A percentile compares a stretch with the other conserved stretches of the same genome.
Evolutionary conservation across 1,140 invertebrate genomes (phyloP).

Genomic region (Drosophila kohkoa): DNA sequence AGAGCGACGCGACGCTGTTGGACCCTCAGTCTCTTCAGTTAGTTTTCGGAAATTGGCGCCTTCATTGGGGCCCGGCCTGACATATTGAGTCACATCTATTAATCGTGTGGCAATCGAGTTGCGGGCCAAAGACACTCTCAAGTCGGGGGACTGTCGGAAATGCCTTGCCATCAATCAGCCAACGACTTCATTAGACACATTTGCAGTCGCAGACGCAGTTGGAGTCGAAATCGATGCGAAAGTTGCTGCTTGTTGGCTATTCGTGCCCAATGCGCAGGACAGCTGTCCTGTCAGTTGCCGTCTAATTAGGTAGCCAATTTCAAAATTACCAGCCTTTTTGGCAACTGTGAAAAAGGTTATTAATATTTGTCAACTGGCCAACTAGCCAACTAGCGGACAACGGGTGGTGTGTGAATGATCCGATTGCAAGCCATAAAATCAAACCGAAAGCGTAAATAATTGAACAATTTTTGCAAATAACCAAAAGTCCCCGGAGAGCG

Average conservation of each 20-base stretch:
- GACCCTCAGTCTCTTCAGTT: conserved; percentile 27
- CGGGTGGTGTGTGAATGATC: background rate
- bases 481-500: background rate
- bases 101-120: conserved; percentile 50
- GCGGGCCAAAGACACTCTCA: background rate
- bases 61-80: conserved; percentile 41
- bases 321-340: conserved; percentile 30
- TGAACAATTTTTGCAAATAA: conserved; percentile 28
- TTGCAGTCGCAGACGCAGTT: conserved; percentile 45
- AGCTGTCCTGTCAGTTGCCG: conserved; percentile 55
- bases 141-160: conserved; percentile 50
- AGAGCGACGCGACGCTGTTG: background rate
- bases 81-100: conserved; percentile 76
- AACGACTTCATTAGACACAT: conserved; percentile 76
- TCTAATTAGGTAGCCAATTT: conserved; percentile 68
- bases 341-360: conserved; percentile 55
- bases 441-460: conserved; percentile 44
- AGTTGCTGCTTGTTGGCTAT: conserved; percentile 29
- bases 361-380: conserved; percentile 57
- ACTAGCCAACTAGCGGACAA: background rate
- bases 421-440: conserved; percentile 30
- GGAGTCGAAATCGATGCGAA: conserved; percentile 34
- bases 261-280: conserved; percentile 36
- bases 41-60: conserved; percentile 73
- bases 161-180: conserved; percentile 69